phyloP scores from a whole-genome alignment of 1,140 invertebrate genomes.

The Microplitis mediator region DNA sequence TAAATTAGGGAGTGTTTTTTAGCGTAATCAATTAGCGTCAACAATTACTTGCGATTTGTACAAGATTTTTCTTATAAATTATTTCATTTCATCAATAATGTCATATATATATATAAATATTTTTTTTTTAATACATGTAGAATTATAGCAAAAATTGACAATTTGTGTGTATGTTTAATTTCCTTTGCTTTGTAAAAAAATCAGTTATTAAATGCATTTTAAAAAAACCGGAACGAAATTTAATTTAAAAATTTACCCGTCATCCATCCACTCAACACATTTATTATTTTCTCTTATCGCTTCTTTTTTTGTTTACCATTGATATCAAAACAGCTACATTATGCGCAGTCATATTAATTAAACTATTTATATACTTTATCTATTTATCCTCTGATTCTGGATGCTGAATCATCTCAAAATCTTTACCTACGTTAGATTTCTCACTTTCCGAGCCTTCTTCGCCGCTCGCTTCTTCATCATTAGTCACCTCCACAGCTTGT shows the following conservation, averaged over 20 bases:
- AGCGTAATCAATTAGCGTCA: too few relatives aligned
- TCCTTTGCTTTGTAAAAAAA: too few relatives aligned
- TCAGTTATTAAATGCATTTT: background rate
- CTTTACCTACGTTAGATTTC: constrained; percentile 77
- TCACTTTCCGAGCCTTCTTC: constrained; percentile 60
- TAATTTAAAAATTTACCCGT: background rate
- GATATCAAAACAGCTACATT: background rate
- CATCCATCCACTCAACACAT: background rate
- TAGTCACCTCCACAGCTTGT: constrained; percentile 38
- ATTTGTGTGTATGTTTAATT: too few relatives aligned
- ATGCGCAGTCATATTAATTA: background rate
- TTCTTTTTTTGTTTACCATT: background rate
- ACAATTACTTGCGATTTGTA: background rate
- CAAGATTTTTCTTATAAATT: background rate
- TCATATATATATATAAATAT: background rate
- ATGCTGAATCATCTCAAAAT: constrained; percentile 73
- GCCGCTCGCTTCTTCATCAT: constrained; percentile 52
- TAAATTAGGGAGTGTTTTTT: background rate
- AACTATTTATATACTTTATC: background rate
- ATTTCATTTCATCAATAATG: background rate
- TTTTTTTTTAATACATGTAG: background rate
- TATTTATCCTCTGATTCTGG: constrained; percentile 36
- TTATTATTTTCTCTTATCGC: background rate
- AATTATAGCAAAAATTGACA: background rate
- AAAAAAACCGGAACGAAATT: background rate